Conservation (phyloP, 2,888 invertebrate genomes). For the Limenitis camilla region DNA sequence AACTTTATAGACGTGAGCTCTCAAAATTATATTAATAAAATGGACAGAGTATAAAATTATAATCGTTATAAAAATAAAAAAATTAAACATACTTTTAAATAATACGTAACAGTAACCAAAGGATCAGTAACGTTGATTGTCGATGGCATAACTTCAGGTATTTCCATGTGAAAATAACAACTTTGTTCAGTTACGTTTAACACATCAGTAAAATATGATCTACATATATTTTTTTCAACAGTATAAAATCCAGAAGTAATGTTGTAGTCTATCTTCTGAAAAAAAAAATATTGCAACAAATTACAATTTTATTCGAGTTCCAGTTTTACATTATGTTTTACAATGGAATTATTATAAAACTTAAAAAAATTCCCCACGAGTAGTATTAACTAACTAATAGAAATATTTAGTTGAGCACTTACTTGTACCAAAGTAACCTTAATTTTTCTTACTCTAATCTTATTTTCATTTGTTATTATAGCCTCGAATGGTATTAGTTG, state of each 20-base stretch:
- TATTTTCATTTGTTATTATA: slow-evolving; percentile 46
- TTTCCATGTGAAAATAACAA: slow-evolving; percentile 44
- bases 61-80: not conserved
- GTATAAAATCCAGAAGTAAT: slow-evolving; percentile 46
- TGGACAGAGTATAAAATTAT: no score
- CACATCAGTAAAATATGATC: slow-evolving; percentile 38
- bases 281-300: slow-evolving; percentile 18
- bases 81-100: slow-evolving; percentile 41
- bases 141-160: slow-evolving; percentile 51
- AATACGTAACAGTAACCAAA: slow-evolving; percentile 53
- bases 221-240: slow-evolving; percentile 43
- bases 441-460: slow-evolving; percentile 45
- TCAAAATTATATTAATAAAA: no score
- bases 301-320: not conserved
- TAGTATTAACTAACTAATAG: no score
- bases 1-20: no score
- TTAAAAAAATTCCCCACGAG: no score
- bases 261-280: slow-evolving; percentile 51
- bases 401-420: no score
- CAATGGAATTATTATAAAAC: no score
- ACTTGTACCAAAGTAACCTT: slow-evolving; percentile 48
- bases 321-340: no score
- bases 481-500: slow-evolving; percentile 51
- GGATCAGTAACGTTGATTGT: slow-evolving; percentile 42
- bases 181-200: slow-evolving; percentile 38